These are phyloP conservation scores for Gambusia holbrooki DNA, from an alignment of 2,113 vertebrate genomes.

Conservation along the genomic window DNA sequence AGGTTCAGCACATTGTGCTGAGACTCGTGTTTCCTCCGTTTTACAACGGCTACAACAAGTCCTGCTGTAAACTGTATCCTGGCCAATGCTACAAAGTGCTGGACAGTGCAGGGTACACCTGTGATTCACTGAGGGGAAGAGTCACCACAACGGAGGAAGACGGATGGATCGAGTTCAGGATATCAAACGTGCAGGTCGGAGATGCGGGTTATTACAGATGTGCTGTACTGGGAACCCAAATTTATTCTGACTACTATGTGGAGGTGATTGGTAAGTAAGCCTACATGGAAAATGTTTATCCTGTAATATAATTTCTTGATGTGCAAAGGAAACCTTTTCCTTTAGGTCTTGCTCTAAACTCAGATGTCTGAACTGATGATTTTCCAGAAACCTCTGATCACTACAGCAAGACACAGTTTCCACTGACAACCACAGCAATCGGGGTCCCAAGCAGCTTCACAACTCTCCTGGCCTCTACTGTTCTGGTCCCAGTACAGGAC, in stretches of 20 bases:
- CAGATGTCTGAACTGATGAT: neutral
- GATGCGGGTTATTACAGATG: slow-evolving; percentile 77
- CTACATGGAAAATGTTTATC: neutral
- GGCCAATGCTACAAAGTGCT: slow-evolving; percentile 55
- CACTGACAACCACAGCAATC: slow-evolving; percentile 34
- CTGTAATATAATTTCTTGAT: neutral
- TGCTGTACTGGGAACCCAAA: slow-evolving; percentile 13
- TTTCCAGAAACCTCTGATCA: slow-evolving; percentile 40
- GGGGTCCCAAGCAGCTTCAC: slow-evolving; percentile 16
- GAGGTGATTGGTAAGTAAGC: slow-evolving; percentile 65
- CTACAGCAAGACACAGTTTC: slow-evolving; percentile 22
- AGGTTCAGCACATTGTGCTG: slow-evolving; percentile 55
- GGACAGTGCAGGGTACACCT: slow-evolving; percentile 58
- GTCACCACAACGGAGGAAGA: slow-evolving; percentile 38
- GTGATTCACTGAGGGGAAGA: slow-evolving; percentile 60
- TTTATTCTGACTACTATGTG: slow-evolving; percentile 60
- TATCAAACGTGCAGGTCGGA: slow-evolving; percentile 46
- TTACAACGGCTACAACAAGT: slow-evolving; percentile 63
- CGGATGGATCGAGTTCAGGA: slow-evolving; percentile 67
- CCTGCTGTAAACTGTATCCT: slow-evolving; percentile 69
- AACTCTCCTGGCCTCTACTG: slow-evolving; percentile 19
- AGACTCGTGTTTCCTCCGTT: slow-evolving; percentile 49
- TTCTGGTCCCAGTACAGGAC: slow-evolving; percentile 27
- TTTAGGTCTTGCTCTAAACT: neutral
- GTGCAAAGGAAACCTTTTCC: neutral